Percentiles rank a stretch among this genome's conserved stretches.
Evolutionary conservation across 2,888 invertebrate species (phyloP).

Genomic region (Operophtera brumata): DNA sequence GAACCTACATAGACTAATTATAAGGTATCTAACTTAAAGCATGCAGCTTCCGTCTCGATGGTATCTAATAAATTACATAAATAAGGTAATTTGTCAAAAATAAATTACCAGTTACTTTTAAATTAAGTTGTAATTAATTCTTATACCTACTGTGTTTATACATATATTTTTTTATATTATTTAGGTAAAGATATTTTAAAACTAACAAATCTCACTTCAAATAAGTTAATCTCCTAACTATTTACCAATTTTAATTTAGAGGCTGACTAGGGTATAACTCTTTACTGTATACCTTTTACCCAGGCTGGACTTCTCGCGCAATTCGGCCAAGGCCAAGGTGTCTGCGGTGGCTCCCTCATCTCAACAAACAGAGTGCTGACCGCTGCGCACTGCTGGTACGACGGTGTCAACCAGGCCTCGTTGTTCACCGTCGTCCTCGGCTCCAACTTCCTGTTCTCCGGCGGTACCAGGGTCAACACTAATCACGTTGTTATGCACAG

Average conservation of each 20-base stretch:
- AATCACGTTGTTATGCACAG: slow-evolving; percentile 45
- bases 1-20: too few species aligned
- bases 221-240: too few species aligned
- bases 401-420: slow-evolving; percentile 49
- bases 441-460: slow-evolving; percentile 46
- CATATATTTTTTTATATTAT: too few species aligned
- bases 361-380: slow-evolving; percentile 36
- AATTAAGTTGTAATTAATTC: too few species aligned
- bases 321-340: slow-evolving; percentile 29
- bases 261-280: neutral
- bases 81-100: too few species aligned
- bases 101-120: neutral
- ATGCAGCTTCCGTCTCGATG: too few species aligned
- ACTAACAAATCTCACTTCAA: neutral
- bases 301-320: slow-evolving; percentile 44
- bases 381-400: slow-evolving; percentile 57
- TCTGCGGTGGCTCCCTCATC: slow-evolving; percentile 55
- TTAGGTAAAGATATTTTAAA: too few species aligned
- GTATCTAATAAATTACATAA: too few species aligned
- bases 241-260: too few species aligned
- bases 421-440: slow-evolving; percentile 53
- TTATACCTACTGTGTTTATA: neutral
- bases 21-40: too few species aligned
- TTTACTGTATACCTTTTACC: neutral
- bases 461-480: slow-evolving; percentile 47